phyloP scores from a whole-genome alignment of 2,888 invertebrate species.

The Matsumyia berberina region DNA sequence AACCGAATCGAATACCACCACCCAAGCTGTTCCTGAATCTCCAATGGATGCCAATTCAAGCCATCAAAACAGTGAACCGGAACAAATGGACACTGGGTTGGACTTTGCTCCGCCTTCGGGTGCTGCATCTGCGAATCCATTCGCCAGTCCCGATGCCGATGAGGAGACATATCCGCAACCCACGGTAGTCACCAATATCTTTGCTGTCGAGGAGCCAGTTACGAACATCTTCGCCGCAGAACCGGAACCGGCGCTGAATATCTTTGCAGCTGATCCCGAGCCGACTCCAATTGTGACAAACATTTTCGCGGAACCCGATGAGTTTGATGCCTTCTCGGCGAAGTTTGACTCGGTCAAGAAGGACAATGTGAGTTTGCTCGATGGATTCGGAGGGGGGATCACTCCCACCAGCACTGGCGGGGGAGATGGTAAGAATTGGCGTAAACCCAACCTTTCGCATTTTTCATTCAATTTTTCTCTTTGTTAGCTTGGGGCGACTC shows the following conservation, averaged over 20 bases:
- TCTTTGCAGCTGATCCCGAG: conserved; percentile 80
- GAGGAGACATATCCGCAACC: conserved; percentile 79
- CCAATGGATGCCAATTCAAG: conserved; percentile 78
- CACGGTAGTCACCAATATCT: conserved; percentile 79
- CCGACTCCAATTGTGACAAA: conserved; percentile 82
- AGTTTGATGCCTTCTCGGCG: conserved; percentile 94
- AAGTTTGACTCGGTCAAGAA: conserved; percentile 90
- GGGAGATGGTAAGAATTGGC: conserved; percentile 81
- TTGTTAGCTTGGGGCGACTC: conserved; percentile 83
- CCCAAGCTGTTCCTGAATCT: conserved; percentile 78
- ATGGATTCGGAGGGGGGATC: conserved; percentile 81
- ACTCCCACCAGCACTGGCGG: conserved; percentile 80
- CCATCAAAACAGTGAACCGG: conserved; percentile 79
- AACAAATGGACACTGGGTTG: conserved; percentile 83
- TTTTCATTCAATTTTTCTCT: background rate
- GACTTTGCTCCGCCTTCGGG: conserved; percentile 82
- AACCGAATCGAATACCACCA: conserved; percentile 80
- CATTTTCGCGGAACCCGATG: conserved; percentile 86
- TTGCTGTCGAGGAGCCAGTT: conserved; percentile 78
- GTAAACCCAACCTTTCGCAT: background rate
- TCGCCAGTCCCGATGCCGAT: conserved; percentile 84
- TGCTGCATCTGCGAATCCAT: conserved; percentile 85
- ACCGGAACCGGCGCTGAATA: conserved; percentile 77
- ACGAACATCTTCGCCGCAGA: conserved; percentile 72
- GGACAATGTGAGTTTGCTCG: conserved; percentile 82